Base-by-base conservation (phyloP, 2,888 invertebrate genomes). In the Melipona bicolor region DNA sequence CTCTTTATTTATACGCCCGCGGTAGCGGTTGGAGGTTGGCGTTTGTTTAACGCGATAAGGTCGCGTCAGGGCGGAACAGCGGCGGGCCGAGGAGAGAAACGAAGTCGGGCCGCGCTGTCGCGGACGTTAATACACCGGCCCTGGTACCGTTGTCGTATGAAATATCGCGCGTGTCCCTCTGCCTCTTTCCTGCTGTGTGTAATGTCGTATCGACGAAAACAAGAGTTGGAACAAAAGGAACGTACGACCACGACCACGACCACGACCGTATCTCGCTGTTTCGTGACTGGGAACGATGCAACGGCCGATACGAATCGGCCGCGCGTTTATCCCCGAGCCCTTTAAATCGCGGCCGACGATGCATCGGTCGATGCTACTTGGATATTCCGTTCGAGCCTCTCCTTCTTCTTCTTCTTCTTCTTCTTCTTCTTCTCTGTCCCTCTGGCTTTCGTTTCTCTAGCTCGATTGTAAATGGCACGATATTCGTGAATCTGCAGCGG, bases 381-480 rank as follows among this genome's bases (percentile, higher is more conserved):
- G 81, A 83, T 89, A 90, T 89, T 91, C 85, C 76, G 81, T 67
- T 68, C 77, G 74, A 84, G 75, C 67, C 54, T 43, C 9, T 43
- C 9, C 43, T 9, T 11, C 9, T 43, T 43, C 43, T 43, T 43
- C 9, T 36, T 36, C 36, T 43, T 43, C 9, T 36, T 36, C 36
- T 36, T 36, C 36, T 36, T 27, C 74, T 71, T 72, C n/a, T 32
- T 79, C 82, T 79, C 74, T 67, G 62, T 77, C 76, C 73, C 76
- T 84, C 67, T 59, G 43, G 85, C 80, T 81, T 77, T 87, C 79
- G 65, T 77, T 73, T 61, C 19, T 68, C 56, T 64, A 64, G 78
- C 13, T 64, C 70, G 80, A 87, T 87, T 86, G 82, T 86, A 90
- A 91, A 90, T 89, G 85, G 87, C 85, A 81, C 83, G 87, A 87